Evolutionary conservation across 2,888 invertebrate species (phyloP), one percentile per base, ranked within the genome.

Genomic region (Hirtodrosophila trivittata): DNA sequence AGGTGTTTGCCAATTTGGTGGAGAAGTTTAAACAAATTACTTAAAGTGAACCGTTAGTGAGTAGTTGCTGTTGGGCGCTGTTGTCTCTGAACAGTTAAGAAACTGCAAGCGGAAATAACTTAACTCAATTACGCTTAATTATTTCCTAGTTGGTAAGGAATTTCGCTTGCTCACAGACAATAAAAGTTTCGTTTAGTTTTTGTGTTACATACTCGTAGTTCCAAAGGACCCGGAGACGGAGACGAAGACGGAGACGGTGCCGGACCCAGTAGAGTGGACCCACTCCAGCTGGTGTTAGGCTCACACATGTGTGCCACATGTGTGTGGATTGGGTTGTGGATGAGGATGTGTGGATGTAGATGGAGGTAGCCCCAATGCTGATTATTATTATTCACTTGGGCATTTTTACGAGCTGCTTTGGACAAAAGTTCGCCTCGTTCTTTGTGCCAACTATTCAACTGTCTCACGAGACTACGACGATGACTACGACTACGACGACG

Each of bases 381-480:
- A 87, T 87, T 77, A 86, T 87, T 88, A 86, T 88, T 88, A 88
- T 81, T 87, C 88, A 87, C 86, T 88, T 88, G 88, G 86, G 88
- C 87, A 87, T 86, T 86, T 87, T 88, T 86, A 86, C 87, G 83
- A 86, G 83, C 77, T 81, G 73, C 74, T 77, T 83, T 78, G 72
- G 76, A 78, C 76, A 71, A 83, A 80, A 86, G 78, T 82, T 83
- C 75, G 73, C 46, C 67, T 58, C 63, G 67, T 39, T 64, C 70
- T 59, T 65, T 66, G 47, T 78, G 67, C 63, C 65, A 65, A 74
- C 76, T 68, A 80, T 66, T 73, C 66, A 57, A 58, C 65, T 64
- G 69, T 69, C 67, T 67, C 63, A 58, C 62, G 66, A 78, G 66
- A 72, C 64, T 18, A 13, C 41, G 51, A 55, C 46, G 32, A 49